phyloP scores from a whole-genome alignment of 2,888 invertebrate species.

The Dermolepida albohirtum region DNA sequence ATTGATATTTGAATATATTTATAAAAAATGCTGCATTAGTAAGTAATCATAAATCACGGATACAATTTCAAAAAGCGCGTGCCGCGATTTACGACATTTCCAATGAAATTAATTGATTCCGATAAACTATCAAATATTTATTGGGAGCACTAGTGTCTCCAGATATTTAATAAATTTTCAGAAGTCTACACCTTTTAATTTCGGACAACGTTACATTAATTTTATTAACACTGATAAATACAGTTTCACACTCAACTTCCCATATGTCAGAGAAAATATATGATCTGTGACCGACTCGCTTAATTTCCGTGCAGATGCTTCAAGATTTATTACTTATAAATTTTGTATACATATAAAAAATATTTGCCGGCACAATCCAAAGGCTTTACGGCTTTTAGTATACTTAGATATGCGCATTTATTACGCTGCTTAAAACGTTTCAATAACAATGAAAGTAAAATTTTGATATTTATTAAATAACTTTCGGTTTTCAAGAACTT shows the following conservation, averaged over 20 bases:
- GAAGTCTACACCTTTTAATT: conserved; percentile 37
- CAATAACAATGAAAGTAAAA: conserved; percentile 26
- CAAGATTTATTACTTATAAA: conserved; percentile 40
- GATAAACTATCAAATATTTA: conserved; percentile 29
- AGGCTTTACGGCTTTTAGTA: conserved; percentile 16
- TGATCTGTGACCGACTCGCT: conserved; percentile 41
- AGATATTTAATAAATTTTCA: conserved; percentile 23
- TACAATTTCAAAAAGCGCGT: too few relatives aligned
- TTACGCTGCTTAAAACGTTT: conserved; percentile 15
- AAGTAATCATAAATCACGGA: too few relatives aligned
- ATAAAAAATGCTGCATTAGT: too few relatives aligned
- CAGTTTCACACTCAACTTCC: conserved; percentile 37
- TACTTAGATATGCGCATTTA: conserved; percentile 16
- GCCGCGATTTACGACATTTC: neutral
- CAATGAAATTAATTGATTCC: conserved; percentile 7
- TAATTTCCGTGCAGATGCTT: conserved; percentile 41
- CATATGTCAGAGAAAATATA: conserved; percentile 40
- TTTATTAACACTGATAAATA: conserved; percentile 38
- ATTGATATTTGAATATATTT: too few relatives aligned
- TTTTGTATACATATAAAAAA: conserved; percentile 34
- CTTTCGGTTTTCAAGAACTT: too few relatives aligned
- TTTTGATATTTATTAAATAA: neutral
- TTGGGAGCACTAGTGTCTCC: conserved; percentile 17
- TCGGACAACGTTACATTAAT: conserved; percentile 33
- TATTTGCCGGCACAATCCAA: conserved; percentile 29